A percentile compares a stretch with the other conserved stretches of the same genome.
Evolutionary conservation across 2,797 vertebrate species (phyloP).

Genomic region (Pseudocheirus occidentalis): DNA sequence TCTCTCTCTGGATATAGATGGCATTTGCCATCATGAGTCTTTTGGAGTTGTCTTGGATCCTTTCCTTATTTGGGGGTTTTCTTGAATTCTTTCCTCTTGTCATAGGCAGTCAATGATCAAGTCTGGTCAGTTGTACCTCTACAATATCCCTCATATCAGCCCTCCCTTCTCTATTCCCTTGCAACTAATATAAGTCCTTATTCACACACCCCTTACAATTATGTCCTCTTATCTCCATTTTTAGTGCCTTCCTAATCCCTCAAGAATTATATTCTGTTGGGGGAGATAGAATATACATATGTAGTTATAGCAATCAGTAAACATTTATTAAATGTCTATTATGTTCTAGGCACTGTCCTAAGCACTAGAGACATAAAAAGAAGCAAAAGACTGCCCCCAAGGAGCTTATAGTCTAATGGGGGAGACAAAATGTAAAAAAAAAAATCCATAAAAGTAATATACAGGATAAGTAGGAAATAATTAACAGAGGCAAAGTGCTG

Average conservation of each 20-base stretch:
- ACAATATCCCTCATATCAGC: neutral
- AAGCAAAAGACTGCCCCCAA: too few species aligned
- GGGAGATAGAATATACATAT: too few species aligned
- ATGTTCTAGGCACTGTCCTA: neutral
- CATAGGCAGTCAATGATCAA: neutral
- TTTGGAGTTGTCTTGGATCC: too few species aligned
- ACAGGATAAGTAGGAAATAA: too few species aligned
- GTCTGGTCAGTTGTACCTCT: neutral
- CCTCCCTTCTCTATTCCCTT: neutral
- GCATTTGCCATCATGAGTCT: too few species aligned
- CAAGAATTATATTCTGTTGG: neutral
- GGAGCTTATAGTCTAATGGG: too few species aligned
- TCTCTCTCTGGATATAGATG: too few species aligned
- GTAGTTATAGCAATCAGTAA: neutral
- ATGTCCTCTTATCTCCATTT: neutral
- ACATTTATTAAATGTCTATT: neutral
- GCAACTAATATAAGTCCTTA: neutral
- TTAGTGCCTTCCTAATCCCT: neutral
- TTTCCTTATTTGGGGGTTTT: neutral
- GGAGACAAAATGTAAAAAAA: too few species aligned
- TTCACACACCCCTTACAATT: neutral
- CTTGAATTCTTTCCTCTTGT: neutral
- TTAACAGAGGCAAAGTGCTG: too few species aligned
- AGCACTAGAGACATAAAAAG: too few species aligned
- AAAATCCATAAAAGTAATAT: too few species aligned